These are phyloP conservation scores for Bombus sibiricus DNA, from an alignment of 1,140 invertebrate genomes.

Conservation along the genomic window DNA sequence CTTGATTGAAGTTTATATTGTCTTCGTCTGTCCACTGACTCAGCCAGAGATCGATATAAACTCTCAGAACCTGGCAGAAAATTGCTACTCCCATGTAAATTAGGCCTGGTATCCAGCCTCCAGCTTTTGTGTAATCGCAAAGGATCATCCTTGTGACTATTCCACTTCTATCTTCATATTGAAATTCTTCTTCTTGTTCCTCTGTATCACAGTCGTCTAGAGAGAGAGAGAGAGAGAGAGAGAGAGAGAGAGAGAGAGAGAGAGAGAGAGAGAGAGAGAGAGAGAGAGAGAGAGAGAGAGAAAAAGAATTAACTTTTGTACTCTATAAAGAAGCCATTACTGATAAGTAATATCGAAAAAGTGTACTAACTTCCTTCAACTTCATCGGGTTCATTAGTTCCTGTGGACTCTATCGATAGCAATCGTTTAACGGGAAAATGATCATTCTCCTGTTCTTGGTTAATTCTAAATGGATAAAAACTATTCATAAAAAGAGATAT, in stretches of 20 bases:
- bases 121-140: slow-evolving; percentile 85
- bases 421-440: slow-evolving; percentile 70
- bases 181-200: background rate
- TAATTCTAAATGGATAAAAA: slow-evolving; percentile 13
- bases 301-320: too few relatives aligned
- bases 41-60: slow-evolving; percentile 86
- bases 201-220: background rate
- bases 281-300: background rate
- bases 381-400: slow-evolving; percentile 80
- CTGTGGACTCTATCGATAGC: slow-evolving; percentile 77
- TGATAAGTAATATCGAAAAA: too few relatives aligned
- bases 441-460: slow-evolving; percentile 54
- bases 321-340: too few relatives aligned
- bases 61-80: slow-evolving; percentile 84
- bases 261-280: background rate
- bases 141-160: slow-evolving; percentile 84
- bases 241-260: background rate
- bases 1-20: background rate
- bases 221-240: background rate
- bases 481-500: background rate
- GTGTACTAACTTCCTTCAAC: slow-evolving; percentile 76
- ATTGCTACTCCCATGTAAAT: slow-evolving; percentile 84
- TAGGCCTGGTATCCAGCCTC: slow-evolving; percentile 83
- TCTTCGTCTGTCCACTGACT: slow-evolving; percentile 84
- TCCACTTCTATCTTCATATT: slow-evolving; percentile 50